Conservation (phyloP, 1,140 invertebrate genomes). For the Leptopilina clavipes region DNA sequence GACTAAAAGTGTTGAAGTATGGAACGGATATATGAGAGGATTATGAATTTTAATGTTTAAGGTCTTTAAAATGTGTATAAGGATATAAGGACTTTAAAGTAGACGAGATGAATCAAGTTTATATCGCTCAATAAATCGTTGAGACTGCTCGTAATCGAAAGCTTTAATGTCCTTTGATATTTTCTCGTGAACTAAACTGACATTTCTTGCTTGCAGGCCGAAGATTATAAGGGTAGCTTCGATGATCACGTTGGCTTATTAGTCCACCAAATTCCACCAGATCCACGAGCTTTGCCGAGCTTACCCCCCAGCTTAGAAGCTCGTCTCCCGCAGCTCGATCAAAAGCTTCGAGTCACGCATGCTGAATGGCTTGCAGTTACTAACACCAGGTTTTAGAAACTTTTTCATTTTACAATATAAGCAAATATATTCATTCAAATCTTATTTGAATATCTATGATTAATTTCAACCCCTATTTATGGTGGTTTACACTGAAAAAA, state of each 20-base stretch:
- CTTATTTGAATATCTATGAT: too few relatives aligned
- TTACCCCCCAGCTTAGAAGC: conserved; percentile 69
- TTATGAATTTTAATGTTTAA: too few relatives aligned
- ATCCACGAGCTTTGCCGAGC: conserved; percentile 66
- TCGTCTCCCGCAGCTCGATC: conserved; percentile 68
- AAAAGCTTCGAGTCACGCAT: conserved; percentile 66
- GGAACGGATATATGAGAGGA: background rate
- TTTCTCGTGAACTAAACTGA: conserved; percentile 12
- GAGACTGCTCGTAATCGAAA: background rate
- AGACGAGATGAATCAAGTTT: conserved; percentile 9
- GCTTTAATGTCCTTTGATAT: background rate
- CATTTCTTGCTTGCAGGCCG: conserved; percentile 56
- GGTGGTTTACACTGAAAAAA: too few relatives aligned
- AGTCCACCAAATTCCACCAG: conserved; percentile 60
- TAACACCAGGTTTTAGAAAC: conserved; percentile 67
- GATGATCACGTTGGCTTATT: conserved; percentile 70
- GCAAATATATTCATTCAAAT: conserved; percentile 21
- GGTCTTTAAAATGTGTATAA: too few relatives aligned
- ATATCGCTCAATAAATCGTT: background rate
- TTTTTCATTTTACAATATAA: conserved; percentile 36
- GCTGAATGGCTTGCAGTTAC: conserved; percentile 73
- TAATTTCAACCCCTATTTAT: too few relatives aligned
- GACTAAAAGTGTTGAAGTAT: background rate
- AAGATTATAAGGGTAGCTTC: conserved; percentile 72
- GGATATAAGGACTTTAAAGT: background rate